These are phyloP conservation scores for Cygnus atratus DNA, from an alignment of 2,113 vertebrate genomes.

Conservation along the genomic window DNA sequence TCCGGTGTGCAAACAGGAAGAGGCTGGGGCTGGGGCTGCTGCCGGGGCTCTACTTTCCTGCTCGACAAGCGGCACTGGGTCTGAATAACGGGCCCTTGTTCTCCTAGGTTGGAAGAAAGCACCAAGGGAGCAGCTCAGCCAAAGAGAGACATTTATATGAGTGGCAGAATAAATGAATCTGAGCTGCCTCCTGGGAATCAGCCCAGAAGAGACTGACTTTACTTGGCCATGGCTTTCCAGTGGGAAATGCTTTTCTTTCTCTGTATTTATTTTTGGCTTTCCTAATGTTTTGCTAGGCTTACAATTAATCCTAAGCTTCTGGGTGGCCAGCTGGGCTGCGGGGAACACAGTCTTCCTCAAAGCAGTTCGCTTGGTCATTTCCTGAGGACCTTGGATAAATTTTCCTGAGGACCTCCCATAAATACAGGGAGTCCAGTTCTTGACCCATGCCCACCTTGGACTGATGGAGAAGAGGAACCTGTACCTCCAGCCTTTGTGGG, in stretches of 20 bases:
- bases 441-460: background rate
- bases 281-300: constrained; percentile 1
- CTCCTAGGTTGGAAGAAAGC: background rate
- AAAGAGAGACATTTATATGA: background rate
- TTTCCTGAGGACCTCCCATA: background rate
- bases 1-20: background rate
- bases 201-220: background rate
- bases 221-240: background rate
- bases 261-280: constrained; percentile 55
- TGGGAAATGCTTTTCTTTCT: background rate
- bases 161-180: background rate
- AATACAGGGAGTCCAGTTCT: background rate
- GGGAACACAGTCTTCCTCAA: background rate
- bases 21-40: background rate
- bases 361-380: background rate
- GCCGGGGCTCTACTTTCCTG: rapidly evolving
- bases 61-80: rapidly evolving
- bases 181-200: background rate
- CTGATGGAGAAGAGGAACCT: background rate
- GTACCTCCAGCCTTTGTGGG: background rate
- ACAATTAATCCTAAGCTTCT: background rate
- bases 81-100: background rate
- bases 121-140: background rate
- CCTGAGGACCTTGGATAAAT: background rate
- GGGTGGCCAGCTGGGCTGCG: background rate